A percentile compares a stretch with the other conserved stretches of the same genome.
Evolutionary conservation across 1,140 invertebrate genomes (phyloP).

Genomic region (Procambarus clarkii): DNA sequence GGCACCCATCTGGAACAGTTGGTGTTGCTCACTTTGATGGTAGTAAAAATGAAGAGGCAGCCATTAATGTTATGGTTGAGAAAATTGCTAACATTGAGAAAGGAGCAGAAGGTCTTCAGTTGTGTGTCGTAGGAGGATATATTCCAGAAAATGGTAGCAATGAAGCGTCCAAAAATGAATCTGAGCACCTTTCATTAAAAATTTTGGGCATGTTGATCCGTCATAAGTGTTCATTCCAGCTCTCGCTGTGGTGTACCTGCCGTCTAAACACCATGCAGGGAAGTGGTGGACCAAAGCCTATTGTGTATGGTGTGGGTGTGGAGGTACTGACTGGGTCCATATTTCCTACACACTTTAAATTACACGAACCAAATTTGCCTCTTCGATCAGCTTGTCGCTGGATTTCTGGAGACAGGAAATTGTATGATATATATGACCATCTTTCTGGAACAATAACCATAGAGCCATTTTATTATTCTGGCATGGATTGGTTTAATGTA

Average conservation of each 20-base stretch:
- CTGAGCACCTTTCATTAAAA: constrained; percentile 68
- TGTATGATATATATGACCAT: constrained; percentile 57
- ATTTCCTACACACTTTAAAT: constrained; percentile 68
- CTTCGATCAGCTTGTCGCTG: constrained; percentile 70
- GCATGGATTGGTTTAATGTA: constrained; percentile 49
- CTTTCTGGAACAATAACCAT: constrained; percentile 57
- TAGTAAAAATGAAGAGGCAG: constrained; percentile 64
- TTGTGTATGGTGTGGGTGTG: constrained; percentile 69
- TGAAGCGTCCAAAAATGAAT: constrained; percentile 49
- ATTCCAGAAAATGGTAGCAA: constrained; percentile 28
- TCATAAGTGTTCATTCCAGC: constrained; percentile 51
- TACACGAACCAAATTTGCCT: constrained; percentile 61
- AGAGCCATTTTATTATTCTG: constrained; percentile 68
- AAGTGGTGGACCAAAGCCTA: constrained; percentile 51
- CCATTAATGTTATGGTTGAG: constrained; percentile 47
- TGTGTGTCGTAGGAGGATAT: constrained; percentile 72
- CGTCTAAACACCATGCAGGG: constrained; percentile 60
- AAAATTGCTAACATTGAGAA: constrained; percentile 52
- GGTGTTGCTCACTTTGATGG: constrained; percentile 72
- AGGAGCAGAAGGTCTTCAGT: constrained; percentile 43
- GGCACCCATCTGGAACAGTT: constrained; percentile 56
- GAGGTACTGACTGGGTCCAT: constrained; percentile 44
- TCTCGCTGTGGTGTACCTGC: constrained; percentile 64
- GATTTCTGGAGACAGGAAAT: constrained; percentile 4
- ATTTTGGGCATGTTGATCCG: constrained; percentile 64